Evolutionary conservation across 2,888 invertebrate genomes (phyloP).

Genomic region (Melinaea menophilus): DNA sequence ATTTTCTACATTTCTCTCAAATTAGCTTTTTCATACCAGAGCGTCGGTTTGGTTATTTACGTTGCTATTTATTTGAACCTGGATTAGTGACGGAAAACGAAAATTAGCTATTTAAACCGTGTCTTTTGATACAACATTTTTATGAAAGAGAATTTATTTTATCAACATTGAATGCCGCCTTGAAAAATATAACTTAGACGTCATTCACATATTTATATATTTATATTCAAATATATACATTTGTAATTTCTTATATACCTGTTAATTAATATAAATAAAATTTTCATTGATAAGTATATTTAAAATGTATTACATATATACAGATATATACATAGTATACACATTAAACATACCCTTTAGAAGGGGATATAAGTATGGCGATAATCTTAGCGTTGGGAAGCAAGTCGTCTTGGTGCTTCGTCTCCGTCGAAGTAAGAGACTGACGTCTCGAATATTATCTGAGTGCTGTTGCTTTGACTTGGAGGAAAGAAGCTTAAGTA

Average conservation of each 20-base stretch:
- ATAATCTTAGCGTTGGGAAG: constrained; percentile 95
- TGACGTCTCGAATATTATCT: constrained; percentile 96
- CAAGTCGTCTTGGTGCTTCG: constrained; percentile 90
- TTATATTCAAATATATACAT: no score
- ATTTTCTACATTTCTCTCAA: constrained; percentile 24
- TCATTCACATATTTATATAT: no score
- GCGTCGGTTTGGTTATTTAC: constrained; percentile 28
- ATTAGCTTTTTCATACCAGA: constrained; percentile 24
- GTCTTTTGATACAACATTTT: constrained; percentile 25
- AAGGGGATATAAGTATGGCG: constrained; percentile 91
- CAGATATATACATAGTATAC: no score
- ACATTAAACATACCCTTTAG: constrained; percentile 78
- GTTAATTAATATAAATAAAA: neutral
- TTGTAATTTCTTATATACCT: no score
- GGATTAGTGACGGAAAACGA: constrained; percentile 25
- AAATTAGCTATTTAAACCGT: constrained; percentile 29
- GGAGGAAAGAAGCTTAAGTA: constrained; percentile 94
- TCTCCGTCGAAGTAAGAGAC: constrained; percentile 99
- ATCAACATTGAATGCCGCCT: no score
- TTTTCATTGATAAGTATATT: neutral
- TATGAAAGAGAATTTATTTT: neutral
- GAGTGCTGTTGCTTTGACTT: constrained; percentile 82
- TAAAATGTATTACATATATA: neutral
- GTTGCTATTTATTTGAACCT: constrained; percentile 28
- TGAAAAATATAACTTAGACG: no score